Percentiles rank a stretch among this genome's conserved stretches.
Conservation (phyloP, 2,113 vertebrate genomes). For the Colinus virginianus region DNA sequence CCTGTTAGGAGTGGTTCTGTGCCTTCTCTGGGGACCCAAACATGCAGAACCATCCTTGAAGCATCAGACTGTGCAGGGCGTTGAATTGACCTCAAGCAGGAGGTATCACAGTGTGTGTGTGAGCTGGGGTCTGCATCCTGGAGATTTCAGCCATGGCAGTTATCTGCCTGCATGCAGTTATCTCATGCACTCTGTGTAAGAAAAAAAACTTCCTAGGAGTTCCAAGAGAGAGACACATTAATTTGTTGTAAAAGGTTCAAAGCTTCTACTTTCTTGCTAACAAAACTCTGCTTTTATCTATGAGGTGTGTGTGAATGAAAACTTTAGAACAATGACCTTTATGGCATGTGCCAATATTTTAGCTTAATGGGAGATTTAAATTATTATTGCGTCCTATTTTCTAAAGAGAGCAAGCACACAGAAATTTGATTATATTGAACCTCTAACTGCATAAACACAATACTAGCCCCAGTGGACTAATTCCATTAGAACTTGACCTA, state of each 20-base stretch:
- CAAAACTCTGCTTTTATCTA: neutral
- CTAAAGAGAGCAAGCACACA: conserved; percentile 50
- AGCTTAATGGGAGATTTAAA: conserved; percentile 47
- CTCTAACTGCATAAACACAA: conserved; percentile 63
- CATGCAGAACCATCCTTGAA: neutral
- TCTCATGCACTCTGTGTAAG: neutral
- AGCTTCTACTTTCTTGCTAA: neutral
- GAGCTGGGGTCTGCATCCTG: neutral
- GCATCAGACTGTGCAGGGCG: neutral
- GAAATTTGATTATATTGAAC: conserved; percentile 69
- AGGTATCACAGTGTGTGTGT: neutral
- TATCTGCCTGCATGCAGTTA: neutral
- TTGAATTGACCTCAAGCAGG: neutral
- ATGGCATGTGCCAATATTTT: conserved; percentile 60
- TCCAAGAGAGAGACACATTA: neutral
- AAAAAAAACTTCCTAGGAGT: neutral
- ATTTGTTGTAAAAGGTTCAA: neutral
- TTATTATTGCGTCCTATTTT: conserved; percentile 65
- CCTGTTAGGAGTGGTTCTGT: neutral
- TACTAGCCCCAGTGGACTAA: conserved; percentile 63
- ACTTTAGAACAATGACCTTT: neutral
- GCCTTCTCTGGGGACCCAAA: neutral
- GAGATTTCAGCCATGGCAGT: too few relatives aligned
- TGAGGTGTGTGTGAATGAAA: neutral
- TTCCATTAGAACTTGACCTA: conserved; percentile 69